These are phyloP conservation scores for Schizopygopsis malacanthus DNA, from an alignment of 2,797 vertebrate species.

Conservation along the genomic window DNA sequence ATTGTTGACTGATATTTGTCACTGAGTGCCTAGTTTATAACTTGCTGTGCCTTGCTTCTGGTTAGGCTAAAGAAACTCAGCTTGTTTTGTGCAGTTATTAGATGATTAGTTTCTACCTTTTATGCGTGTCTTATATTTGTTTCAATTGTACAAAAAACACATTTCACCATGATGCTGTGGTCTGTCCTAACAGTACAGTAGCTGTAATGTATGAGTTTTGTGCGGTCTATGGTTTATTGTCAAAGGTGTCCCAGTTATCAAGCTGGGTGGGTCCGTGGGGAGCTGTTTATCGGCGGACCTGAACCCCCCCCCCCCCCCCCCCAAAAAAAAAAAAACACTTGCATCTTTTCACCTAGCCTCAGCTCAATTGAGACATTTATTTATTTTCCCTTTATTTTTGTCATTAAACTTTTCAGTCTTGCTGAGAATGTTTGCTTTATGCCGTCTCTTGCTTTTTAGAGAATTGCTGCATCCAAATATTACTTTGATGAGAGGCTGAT, in stretches of 20 bases:
- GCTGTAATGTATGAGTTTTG: slow-evolving; percentile 18
- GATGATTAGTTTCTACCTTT: not conserved
- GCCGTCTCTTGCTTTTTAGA: slow-evolving; percentile 9
- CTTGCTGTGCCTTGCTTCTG: not conserved
- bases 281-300: slow-evolving; percentile 67
- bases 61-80: not conserved
- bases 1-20: slow-evolving; percentile 24
- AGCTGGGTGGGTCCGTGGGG: slow-evolving; percentile 72
- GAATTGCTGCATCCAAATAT: slow-evolving; percentile 13
- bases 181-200: not conserved
- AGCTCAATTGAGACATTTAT: slow-evolving; percentile 68
- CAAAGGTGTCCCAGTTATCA: slow-evolving; percentile 79
- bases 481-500: slow-evolving; percentile 28
- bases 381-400: slow-evolving; percentile 62
- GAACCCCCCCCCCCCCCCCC: slow-evolving; percentile 11
- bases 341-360: slow-evolving; percentile 69
- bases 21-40: slow-evolving; percentile 16
- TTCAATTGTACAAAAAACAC: slow-evolving; percentile 1
- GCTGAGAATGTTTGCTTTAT: slow-evolving; percentile 5
- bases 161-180: not conserved
- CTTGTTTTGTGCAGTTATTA: not conserved
- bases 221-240: slow-evolving; percentile 73
- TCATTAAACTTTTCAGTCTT: not conserved
- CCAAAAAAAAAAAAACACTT: slow-evolving; percentile 66
- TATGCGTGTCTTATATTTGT: not conserved